Percentiles rank a stretch among this genome's conserved stretches.
These are phyloP conservation scores for Herpetotheres cachinnans DNA, from an alignment of 2,113 vertebrate genomes.

Conservation along the genomic window DNA sequence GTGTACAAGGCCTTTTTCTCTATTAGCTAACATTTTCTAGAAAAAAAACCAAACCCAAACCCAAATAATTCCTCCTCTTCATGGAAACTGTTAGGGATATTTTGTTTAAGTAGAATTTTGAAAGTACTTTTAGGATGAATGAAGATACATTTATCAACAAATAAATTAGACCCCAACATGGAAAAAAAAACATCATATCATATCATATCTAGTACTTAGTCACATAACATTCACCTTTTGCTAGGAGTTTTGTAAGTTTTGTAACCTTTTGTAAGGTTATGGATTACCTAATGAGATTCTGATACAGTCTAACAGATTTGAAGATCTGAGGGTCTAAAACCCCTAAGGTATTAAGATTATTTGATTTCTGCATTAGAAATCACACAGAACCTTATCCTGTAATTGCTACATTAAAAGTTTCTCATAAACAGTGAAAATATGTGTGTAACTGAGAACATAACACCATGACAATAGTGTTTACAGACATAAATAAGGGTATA, in stretches of 20 bases:
- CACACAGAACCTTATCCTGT: neutral
- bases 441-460: neutral
- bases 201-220: neutral
- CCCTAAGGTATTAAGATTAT: neutral
- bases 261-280: neutral
- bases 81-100: fast-evolving
- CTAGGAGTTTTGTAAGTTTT: neutral
- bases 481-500: neutral
- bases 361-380: neutral
- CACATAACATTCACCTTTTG: neutral
- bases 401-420: neutral
- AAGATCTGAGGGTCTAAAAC: neutral
- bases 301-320: neutral
- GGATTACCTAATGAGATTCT: neutral
- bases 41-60: neutral
- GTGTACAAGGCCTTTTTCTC: neutral
- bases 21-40: neutral
- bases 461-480: neutral
- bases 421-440: neutral
- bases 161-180: neutral
- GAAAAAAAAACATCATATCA: neutral
- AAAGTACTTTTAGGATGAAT: neutral
- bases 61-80: neutral
- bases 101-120: neutral
- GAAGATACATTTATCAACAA: neutral